Evolutionary conservation across 2,113 vertebrate species (phyloP).

Genomic region (Tychaedon coryphoeus): DNA sequence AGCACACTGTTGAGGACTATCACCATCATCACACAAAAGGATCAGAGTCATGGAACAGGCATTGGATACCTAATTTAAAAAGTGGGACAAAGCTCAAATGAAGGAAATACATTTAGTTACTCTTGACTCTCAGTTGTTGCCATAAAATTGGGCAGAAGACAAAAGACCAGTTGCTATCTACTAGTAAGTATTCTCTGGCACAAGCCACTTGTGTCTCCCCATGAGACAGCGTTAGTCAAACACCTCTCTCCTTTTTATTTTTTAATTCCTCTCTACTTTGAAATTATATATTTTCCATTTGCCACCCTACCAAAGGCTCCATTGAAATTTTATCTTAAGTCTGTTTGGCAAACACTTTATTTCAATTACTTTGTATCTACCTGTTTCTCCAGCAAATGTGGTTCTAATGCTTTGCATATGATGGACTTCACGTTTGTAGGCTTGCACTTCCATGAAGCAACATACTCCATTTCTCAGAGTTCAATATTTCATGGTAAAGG

Average conservation of each 20-base stretch:
- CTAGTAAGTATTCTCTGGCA: neutral
- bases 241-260: no score
- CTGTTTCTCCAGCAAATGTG: neutral
- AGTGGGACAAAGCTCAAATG: neutral
- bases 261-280: neutral
- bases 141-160: neutral
- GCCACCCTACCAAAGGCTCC: neutral
- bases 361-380: neutral
- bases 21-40: neutral
- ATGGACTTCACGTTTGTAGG: neutral
- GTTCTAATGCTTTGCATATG: neutral
- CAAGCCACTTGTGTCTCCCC: neutral
- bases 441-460: neutral
- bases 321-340: neutral
- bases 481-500: neutral
- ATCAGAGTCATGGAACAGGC: neutral
- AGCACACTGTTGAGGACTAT: neutral
- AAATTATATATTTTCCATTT: neutral
- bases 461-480: neutral
- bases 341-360: neutral
- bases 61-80: neutral
- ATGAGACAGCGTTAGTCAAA: neutral
- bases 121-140: neutral
- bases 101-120: neutral
- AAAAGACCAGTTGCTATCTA: neutral